phyloP scores from a whole-genome alignment of 2,113 vertebrate species.

The Herpetotheres cachinnans region DNA sequence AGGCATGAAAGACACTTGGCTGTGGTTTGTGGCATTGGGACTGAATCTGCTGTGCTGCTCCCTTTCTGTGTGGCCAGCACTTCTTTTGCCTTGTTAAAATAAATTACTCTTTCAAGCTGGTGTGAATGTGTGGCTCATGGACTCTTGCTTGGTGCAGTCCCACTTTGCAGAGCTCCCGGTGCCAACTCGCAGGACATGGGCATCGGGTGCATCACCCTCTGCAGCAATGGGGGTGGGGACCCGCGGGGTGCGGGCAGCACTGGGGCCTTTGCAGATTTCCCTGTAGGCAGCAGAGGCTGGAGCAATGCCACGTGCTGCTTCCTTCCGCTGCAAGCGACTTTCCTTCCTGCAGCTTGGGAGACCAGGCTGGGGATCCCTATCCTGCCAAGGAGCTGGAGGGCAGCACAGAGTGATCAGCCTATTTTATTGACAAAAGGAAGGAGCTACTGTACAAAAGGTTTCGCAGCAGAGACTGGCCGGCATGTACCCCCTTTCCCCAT shows the following conservation, averaged over 20 bases:
- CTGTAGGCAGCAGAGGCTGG: not conserved
- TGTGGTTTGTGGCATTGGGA: not conserved
- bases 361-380: not conserved
- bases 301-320: accelerated
- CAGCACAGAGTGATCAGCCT: not conserved
- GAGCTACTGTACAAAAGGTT: not conserved
- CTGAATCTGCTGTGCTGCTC: not conserved
- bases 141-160: not conserved
- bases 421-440: not conserved
- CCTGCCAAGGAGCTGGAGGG: not conserved
- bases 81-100: conserved; percentile 2
- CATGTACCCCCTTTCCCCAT: accelerated
- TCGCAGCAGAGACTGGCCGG: accelerated
- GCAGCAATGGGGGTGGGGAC: not conserved
- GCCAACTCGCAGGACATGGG: accelerated
- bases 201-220: accelerated
- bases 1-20: not conserved
- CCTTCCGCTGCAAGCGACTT: accelerated
- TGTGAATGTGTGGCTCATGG: not conserved
- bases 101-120: not conserved
- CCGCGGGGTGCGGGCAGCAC: accelerated
- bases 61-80: not conserved
- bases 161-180: not conserved
- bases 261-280: not conserved
- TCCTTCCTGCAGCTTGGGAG: not conserved